Base-by-base conservation (phyloP, 2,113 vertebrate genomes). In the Turnix velox region DNA sequence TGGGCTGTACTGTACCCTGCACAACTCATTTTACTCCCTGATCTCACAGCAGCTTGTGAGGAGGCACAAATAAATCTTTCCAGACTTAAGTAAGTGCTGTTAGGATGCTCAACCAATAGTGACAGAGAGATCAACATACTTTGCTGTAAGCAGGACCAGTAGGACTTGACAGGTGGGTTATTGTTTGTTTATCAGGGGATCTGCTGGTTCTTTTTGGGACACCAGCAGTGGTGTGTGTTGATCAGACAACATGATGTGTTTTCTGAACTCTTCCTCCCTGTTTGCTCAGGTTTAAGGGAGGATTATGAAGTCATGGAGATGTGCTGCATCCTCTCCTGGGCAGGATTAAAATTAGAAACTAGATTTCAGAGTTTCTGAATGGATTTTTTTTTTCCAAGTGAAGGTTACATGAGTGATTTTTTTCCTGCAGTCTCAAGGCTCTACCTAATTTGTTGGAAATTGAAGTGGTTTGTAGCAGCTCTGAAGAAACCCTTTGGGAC, bases 351-450 rank as follows among this genome's bases (percentile, higher is more conserved):
- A 67, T 59, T 63, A 58, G 68, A 37, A 80, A 80, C 57, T 10
- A 48, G 62, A 49, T 14, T 75, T 73, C 18, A 40, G 63, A 59
- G 62, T 24, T 94, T 86, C 72, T 79, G 71, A 68, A 79, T 52
- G 74, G 52, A 46, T 84, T 61, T 79, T 92, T 68, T 72, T 78
- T 27, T 59, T 37, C 66, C 66, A 65, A 76, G 57, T 65, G 24
- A 84, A 87, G 40, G 52, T 68, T 91, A 58, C 74, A 59, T 89
- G 78, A 87, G 42, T 92, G 92, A 82, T 84, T 89, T 85, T 84
- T 89, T 85, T 87, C 37, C 16, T 76, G 13, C 69, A 79, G 79
- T 76, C 62, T 69, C 71, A 92, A 66, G 33, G 16, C 62, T 92
- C 78, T 75, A 10, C 25, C 23, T 65, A 31, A 85, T 79, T 72